A percentile compares a stretch with the other conserved stretches of the same genome.
phyloP scores from a whole-genome alignment of 30 jellyfish, hydroid and myxozoan species.

The Pseudorhiza aurosa region DNA sequence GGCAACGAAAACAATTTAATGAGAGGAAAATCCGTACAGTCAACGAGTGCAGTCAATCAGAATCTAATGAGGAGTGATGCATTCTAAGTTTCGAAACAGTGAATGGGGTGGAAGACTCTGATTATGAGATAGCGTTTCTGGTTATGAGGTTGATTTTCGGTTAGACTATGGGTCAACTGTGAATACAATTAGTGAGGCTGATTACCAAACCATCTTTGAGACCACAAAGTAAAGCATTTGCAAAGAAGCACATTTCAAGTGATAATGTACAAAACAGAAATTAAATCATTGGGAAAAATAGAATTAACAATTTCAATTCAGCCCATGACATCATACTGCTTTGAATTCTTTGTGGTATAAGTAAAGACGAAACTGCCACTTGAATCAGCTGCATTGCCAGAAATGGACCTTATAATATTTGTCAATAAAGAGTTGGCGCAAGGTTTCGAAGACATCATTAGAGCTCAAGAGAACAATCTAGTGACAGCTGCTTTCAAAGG shows the following conservation, averaged over 20 bases:
- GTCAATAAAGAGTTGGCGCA: conserved; percentile 19
- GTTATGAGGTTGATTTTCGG: conserved; percentile 1
- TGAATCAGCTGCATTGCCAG: conserved; percentile 16
- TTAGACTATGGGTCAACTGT: conserved; percentile 28
- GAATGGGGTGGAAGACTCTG: too few relatives aligned
- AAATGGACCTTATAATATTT: conserved; percentile 10
- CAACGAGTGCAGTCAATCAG: too few relatives aligned
- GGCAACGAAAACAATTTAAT: too few relatives aligned
- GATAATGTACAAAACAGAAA: conserved; percentile 31
- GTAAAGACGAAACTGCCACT: conserved; percentile 1
- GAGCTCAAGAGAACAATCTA: conserved; percentile 3
- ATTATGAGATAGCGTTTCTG: too few relatives aligned
- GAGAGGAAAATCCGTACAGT: too few relatives aligned
- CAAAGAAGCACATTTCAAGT: conserved; percentile 16
- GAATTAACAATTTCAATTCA: not conserved
- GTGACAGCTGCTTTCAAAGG: not conserved
- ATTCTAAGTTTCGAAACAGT: too few relatives aligned
- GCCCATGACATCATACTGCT: conserved; percentile 1
- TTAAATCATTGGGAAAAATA: conserved; percentile 17
- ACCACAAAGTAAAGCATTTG: conserved; percentile 12
- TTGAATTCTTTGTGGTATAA: conserved; percentile 9
- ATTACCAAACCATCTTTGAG: conserved; percentile 21
- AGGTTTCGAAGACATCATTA: conserved; percentile 14
- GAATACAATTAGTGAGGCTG: conserved; percentile 13
- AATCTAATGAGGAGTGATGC: too few relatives aligned